These are phyloP conservation scores for Parthenolecanium corni DNA, from an alignment of 2,888 invertebrate genomes.

Conservation along the genomic window DNA sequence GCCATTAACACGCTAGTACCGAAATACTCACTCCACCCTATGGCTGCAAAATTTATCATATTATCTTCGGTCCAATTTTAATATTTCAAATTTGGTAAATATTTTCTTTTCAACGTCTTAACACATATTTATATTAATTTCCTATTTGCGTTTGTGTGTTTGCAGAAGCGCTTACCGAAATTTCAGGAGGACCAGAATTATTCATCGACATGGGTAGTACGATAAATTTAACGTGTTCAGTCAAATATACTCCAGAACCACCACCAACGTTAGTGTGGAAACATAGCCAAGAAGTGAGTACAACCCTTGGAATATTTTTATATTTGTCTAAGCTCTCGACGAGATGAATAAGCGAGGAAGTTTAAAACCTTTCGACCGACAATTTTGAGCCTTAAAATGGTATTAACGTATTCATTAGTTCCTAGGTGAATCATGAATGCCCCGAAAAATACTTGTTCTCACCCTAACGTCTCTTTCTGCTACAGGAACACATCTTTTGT, in stretches of 20 bases:
- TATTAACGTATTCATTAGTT: too few species aligned
- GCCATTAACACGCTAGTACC: conserved; percentile 25
- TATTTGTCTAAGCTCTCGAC: background rate
- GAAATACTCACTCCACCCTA: background rate
- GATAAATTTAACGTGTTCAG: conserved; percentile 39
- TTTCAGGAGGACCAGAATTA: conserved; percentile 39
- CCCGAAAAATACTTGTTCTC: too few species aligned
- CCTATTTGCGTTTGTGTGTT: conserved; percentile 33
- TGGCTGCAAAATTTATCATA: conserved; percentile 14
- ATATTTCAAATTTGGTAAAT: background rate
- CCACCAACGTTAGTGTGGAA: conserved; percentile 37
- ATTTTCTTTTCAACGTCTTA: too few species aligned
- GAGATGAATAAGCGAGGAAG: background rate
- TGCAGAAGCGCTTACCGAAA: conserved; percentile 39
- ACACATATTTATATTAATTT: conserved; percentile 10
- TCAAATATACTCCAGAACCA: conserved; percentile 36
- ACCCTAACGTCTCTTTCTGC: too few species aligned
- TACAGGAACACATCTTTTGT: too few species aligned
- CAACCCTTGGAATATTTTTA: background rate
- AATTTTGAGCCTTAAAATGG: background rate
- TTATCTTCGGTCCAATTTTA: background rate
- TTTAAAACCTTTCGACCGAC: background rate
- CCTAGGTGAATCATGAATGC: too few species aligned
- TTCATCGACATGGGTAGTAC: conserved; percentile 40
- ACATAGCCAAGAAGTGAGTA: conserved; percentile 36